These are phyloP conservation scores for Temnothorax curvispinosus DNA, from an alignment of 1,140 invertebrate genomes.

Conservation along the genomic window DNA sequence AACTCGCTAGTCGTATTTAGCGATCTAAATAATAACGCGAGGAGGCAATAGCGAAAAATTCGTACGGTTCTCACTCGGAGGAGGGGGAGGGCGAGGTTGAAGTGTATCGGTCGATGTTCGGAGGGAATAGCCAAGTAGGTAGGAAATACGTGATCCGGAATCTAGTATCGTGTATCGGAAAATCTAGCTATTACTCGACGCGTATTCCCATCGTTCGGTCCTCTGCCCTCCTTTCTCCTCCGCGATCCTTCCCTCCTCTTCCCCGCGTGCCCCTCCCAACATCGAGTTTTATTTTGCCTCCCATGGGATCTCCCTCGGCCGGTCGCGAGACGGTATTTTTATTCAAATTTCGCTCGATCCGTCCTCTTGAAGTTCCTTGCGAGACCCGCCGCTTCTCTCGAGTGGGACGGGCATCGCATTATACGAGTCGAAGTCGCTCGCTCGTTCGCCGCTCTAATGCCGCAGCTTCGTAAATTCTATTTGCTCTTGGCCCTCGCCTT, in stretches of 20 bases:
- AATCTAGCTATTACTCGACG: constrained; percentile 65
- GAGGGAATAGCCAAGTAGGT: constrained; percentile 60
- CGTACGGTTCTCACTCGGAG: background rate
- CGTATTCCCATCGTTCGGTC: constrained; percentile 44
- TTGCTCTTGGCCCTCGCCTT: constrained; percentile 40
- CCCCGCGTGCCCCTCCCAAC: background rate
- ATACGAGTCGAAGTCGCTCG: constrained; percentile 65
- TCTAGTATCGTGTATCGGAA: constrained; percentile 67
- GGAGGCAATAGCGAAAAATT: constrained; percentile 14
- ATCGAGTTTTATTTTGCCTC: constrained; percentile 69
- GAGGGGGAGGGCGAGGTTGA: background rate
- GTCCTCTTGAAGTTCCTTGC: constrained; percentile 69
- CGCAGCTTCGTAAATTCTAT: constrained; percentile 71
- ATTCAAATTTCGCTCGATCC: constrained; percentile 78
- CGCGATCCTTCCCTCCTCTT: background rate
- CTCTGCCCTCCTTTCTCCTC: background rate
- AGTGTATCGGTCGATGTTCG: constrained; percentile 40
- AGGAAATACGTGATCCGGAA: constrained; percentile 61
- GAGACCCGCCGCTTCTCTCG: constrained; percentile 66
- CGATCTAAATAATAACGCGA: constrained; percentile 23
- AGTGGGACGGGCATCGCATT: constrained; percentile 71
- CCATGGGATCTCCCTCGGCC: constrained; percentile 31
- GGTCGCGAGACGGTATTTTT: constrained; percentile 73
- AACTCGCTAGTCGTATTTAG: constrained; percentile 11
- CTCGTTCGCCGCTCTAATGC: constrained; percentile 50